phyloP scores from a whole-genome alignment of 2,113 vertebrate species.

The Eubucco bourcierii region DNA sequence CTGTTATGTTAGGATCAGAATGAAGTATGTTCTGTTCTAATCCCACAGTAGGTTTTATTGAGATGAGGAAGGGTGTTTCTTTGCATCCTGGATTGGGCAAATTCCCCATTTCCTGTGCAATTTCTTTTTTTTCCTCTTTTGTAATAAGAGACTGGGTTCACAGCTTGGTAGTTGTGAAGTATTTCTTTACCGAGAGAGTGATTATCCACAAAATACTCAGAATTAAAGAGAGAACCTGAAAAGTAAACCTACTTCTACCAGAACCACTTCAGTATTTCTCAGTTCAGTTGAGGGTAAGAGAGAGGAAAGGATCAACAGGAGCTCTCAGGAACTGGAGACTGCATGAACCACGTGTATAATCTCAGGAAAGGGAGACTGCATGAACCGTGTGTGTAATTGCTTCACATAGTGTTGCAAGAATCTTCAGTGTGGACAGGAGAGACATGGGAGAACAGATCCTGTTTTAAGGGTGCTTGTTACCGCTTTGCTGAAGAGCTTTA shows the following conservation, averaged over 20 bases:
- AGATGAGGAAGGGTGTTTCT: not conserved
- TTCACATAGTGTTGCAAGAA: not conserved
- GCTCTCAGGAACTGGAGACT: not conserved
- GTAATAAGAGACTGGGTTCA: not conserved
- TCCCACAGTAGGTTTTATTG: not conserved
- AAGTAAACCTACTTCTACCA: not conserved
- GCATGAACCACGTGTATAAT: fast-evolving
- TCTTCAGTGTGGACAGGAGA: not conserved
- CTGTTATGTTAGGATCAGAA: not conserved
- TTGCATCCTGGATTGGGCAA: not conserved
- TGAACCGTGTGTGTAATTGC: fast-evolving
- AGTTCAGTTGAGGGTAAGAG: not conserved
- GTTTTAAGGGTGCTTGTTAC: not conserved
- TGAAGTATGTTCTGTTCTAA: not conserved
- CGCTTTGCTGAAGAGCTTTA: not conserved
- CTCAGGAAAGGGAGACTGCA: not conserved
- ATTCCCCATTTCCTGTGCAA: not conserved
- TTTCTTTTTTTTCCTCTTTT: no score
- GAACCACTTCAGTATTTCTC: not conserved
- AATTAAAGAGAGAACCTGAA: not conserved
- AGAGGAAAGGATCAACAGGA: not conserved
- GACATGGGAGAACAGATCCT: not conserved
- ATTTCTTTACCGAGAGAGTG: not conserved
- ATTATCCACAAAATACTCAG: not conserved
- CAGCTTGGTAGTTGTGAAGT: not conserved